Conservation (phyloP, 1,140 invertebrate genomes). For the Cydia splendana region DNA sequence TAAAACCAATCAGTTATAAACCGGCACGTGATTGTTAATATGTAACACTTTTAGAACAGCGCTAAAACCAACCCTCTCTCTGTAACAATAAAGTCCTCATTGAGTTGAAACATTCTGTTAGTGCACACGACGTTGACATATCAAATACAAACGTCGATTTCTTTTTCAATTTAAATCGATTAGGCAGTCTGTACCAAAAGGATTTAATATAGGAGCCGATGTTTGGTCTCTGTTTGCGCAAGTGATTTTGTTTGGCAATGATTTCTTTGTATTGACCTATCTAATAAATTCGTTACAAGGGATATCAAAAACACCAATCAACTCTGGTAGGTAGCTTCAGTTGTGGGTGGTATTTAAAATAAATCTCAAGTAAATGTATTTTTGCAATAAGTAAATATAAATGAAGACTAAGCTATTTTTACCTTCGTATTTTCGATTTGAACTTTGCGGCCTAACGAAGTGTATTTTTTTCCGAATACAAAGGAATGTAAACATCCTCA, state of each 20-base stretch:
- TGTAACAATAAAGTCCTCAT: slow-evolving; percentile 50
- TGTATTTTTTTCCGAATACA: slow-evolving; percentile 43
- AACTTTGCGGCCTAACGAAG: slow-evolving; percentile 37
- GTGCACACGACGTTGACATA: slow-evolving; percentile 59
- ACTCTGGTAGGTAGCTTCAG: background rate
- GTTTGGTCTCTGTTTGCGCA: slow-evolving; percentile 27
- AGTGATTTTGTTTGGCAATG: slow-evolving; percentile 7
- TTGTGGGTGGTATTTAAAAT: background rate
- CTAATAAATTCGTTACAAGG: background rate
- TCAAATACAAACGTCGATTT: slow-evolving; percentile 69
- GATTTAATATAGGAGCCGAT: slow-evolving; percentile 11
- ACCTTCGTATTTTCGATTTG: slow-evolving; percentile 6
- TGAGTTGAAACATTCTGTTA: slow-evolving; percentile 52
- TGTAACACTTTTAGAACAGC: background rate
- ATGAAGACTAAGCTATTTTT: background rate
- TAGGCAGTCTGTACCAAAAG: slow-evolving; percentile 23
- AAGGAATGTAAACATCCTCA: slow-evolving; percentile 59
- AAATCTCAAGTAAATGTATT: no score
- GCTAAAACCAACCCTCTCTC: slow-evolving; percentile 21
- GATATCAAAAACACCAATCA: background rate
- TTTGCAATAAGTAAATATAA: background rate
- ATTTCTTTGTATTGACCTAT: background rate
- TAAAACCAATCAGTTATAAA: slow-evolving; percentile 32
- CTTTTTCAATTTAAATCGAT: slow-evolving; percentile 70
- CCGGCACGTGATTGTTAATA: slow-evolving; percentile 8